These are phyloP conservation scores for Actinia equina DNA, from an alignment of 64 coral and sea anemone species.

Conservation along the genomic window DNA sequence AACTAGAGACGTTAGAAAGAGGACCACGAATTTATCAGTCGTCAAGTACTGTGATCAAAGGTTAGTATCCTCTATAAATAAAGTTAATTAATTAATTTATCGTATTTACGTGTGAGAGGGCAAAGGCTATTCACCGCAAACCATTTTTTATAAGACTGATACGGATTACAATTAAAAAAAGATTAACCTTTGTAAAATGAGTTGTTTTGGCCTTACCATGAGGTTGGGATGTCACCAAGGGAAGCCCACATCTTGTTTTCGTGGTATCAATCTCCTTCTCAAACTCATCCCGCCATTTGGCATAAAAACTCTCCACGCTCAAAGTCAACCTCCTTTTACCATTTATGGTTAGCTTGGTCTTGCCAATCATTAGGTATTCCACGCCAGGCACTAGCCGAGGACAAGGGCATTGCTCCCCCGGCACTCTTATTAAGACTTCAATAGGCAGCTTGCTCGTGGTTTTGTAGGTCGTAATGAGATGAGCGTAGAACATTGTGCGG, in stretches of 20 bases:
- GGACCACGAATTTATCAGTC: no score
- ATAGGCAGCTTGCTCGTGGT: not conserved
- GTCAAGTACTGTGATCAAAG: no score
- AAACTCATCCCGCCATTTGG: not conserved
- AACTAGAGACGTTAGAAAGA: no score
- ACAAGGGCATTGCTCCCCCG: not conserved
- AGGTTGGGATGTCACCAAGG: not conserved
- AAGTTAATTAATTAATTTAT: no score
- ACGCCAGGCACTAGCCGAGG: not conserved
- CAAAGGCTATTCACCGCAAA: not conserved
- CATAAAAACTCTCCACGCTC: not conserved
- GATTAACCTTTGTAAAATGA: not conserved
- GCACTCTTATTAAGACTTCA: constrained; percentile 2
- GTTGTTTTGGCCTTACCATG: not conserved
- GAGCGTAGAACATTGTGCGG: constrained; percentile 18
- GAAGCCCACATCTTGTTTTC: constrained; percentile 1
- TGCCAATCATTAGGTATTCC: constrained; percentile 13
- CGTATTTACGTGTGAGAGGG: no score
- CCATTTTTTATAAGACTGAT: not conserved
- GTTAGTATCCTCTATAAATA: no score
- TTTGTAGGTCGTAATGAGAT: constrained; percentile 9
- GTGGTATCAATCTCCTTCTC: not conserved
- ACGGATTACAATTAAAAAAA: not conserved
- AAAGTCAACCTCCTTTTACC: constrained; percentile 14
- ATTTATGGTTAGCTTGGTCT: not conserved